Evolutionary conservation across 2,888 invertebrate genomes (phyloP), one percentile per base, ranked within the genome.

Genomic region (Notocelia uddmanniana): DNA sequence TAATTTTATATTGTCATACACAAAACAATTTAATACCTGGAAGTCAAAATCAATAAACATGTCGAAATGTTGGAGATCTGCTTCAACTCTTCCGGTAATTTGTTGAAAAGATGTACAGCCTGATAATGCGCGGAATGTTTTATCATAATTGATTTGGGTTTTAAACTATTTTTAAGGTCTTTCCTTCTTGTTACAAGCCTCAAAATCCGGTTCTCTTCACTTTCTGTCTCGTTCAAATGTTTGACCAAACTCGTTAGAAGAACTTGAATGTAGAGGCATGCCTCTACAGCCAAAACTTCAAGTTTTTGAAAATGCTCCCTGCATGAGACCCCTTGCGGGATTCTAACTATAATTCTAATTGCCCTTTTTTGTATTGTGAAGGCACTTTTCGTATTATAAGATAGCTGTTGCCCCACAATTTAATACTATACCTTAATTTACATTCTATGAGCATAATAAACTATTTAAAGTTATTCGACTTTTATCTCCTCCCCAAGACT

Each of bases 101-200:
- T 48, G 8, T 48, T 48, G n/a, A 48, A 48, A 48, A 48, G 45
- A 48, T 48, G 45, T n/a, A 48, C 45, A n/a, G 45, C 45, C 45
- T n/a, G 45, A n/a, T n/a, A n/a, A n/a, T n/a, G n/a, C n/a, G n/a
- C n/a, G n/a, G n/a, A n/a, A n/a, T 48, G 45, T 48, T 48, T 15
- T 48, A 48, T n/a, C 8, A n/a, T 2, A n/a, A n/a, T 48, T 15
- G n/a, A 48, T 48, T 48, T 48, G 8, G 45, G 45, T 6, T n/a
- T 6, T 48, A 3, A 48, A 48, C 45, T 48, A 48, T n/a, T 45
- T 2, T 31, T 31, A 31, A 31, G 31, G 31, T 31, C 31, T 31
- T 31, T 41, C 15, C 41, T 41, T 41, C 41, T 41, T 15, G 9
- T 41, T 41, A 13, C 41, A 41, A 31, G 31, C 31, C 31, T 31